These are phyloP conservation scores for Archocentrus centrarchus DNA, from an alignment of 2,113 vertebrate genomes.

Conservation along the genomic window DNA sequence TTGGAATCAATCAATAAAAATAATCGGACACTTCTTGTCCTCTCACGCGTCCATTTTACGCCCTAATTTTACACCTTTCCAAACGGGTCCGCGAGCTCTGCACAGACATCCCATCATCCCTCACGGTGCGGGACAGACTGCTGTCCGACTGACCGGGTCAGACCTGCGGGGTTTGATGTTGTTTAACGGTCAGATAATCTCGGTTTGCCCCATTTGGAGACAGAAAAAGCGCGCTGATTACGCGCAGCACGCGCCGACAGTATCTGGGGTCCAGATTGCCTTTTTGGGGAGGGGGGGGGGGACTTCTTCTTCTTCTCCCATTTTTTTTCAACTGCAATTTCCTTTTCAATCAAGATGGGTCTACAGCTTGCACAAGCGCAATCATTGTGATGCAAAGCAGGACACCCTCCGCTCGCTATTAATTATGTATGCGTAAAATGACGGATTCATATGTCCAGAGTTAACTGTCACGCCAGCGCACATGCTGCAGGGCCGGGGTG, in stretches of 20 bases:
- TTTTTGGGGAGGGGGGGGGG: slow-evolving; percentile 44
- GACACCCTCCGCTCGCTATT: slow-evolving; percentile 75
- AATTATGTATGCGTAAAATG: slow-evolving; percentile 76
- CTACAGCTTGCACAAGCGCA: slow-evolving; percentile 68
- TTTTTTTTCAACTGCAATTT: slow-evolving; percentile 82
- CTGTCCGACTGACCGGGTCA: slow-evolving; percentile 6
- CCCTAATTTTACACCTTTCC: neutral
- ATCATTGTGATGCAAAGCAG: slow-evolving; percentile 80
- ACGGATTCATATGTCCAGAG: slow-evolving; percentile 79
- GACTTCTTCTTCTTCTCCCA: neutral
- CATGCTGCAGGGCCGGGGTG: neutral
- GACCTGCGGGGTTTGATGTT: slow-evolving; percentile 39
- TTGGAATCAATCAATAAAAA: neutral
- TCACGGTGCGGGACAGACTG: slow-evolving; percentile 14
- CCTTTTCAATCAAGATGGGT: slow-evolving; percentile 83
- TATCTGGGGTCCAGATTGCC: slow-evolving; percentile 83
- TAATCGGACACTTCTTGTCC: neutral
- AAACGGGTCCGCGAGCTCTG: neutral
- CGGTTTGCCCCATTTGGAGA: slow-evolving; percentile 65
- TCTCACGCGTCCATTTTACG: neutral
- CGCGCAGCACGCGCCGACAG: slow-evolving; percentile 83
- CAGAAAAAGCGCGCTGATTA: slow-evolving; percentile 66
- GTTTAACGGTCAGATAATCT: slow-evolving; percentile 64
- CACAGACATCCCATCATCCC: neutral
- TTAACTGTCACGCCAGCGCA: slow-evolving; percentile 68